phyloP scores from a whole-genome alignment of 2,888 invertebrate genomes.

The Drosophila crucigera region DNA sequence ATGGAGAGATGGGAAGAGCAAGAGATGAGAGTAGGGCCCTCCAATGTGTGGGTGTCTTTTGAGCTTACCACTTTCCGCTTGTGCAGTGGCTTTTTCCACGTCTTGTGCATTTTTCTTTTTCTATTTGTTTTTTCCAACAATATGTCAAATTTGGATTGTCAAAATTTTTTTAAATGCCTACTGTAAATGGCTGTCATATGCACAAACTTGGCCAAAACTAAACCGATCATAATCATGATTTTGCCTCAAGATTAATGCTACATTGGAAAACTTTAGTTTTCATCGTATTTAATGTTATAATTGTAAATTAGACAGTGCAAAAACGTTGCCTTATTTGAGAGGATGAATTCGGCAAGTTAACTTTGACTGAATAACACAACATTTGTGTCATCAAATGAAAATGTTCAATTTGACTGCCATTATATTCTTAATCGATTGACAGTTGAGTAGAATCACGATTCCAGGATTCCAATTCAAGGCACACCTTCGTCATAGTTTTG shows the following conservation, averaged over 20 bases:
- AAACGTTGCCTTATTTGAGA: neutral
- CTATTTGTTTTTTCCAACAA: neutral
- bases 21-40: neutral
- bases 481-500: constrained; percentile 43
- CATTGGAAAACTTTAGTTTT: neutral
- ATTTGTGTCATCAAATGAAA: neutral
- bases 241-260: neutral
- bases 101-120: constrained; percentile 51
- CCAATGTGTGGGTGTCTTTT: neutral
- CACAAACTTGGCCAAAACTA: neutral
- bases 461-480: constrained; percentile 14
- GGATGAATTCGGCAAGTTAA: neutral
- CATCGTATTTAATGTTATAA: neutral
- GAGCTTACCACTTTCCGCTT: constrained; percentile 77
- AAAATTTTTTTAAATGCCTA: constrained; percentile 11
- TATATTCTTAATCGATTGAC: constrained; percentile 28
- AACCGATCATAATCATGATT: neutral
- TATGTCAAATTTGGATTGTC: constrained; percentile 26
- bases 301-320: neutral
- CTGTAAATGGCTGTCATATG: too few relatives aligned
- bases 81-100: constrained; percentile 80
- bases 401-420: constrained; percentile 13
- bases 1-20: neutral
- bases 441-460: constrained; percentile 28
- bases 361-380: neutral